Percentiles rank a stretch among this genome's conserved stretches.
phyloP scores from a whole-genome alignment of 2,888 invertebrate genomes.

The Eupithecia insigniata region DNA sequence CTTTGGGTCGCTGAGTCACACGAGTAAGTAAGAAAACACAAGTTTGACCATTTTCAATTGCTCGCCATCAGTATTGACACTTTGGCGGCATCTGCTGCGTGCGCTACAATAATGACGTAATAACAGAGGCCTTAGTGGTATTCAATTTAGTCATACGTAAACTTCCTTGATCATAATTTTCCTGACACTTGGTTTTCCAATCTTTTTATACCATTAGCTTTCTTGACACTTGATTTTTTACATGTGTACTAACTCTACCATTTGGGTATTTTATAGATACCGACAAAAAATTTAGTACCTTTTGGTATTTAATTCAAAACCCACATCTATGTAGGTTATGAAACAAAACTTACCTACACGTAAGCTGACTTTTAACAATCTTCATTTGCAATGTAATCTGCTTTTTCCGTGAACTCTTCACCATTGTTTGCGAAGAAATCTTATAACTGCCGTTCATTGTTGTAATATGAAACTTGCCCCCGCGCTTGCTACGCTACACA shows the following conservation, averaged over 20 bases:
- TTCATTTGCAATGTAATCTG: constrained; percentile 23
- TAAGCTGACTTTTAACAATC: constrained; percentile 9
- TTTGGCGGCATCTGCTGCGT: constrained; percentile 2
- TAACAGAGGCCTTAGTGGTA: neutral
- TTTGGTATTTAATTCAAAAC: constrained; percentile 1
- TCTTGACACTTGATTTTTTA: neutral
- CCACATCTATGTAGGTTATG: neutral
- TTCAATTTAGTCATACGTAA: neutral
- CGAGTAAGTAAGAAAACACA: neutral
- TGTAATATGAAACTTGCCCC: constrained; percentile 30
- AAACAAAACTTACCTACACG: constrained; percentile 6
- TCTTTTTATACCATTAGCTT: neutral
- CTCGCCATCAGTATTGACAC: neutral
- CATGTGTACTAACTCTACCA: neutral
- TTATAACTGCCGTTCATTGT: constrained; percentile 32
- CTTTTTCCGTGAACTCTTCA: constrained; percentile 24
- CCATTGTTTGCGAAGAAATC: constrained; percentile 32
- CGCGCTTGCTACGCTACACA: constrained; percentile 35
- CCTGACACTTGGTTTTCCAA: neutral
- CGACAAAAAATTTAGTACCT: neutral
- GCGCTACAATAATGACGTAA: neutral
- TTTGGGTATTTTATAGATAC: neutral
- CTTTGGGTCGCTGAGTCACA: no score
- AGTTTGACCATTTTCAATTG: neutral
- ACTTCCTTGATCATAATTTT: neutral